Base-by-base conservation (phyloP, 2,797 vertebrate genomes). In the Microhierax caerulescens region DNA sequence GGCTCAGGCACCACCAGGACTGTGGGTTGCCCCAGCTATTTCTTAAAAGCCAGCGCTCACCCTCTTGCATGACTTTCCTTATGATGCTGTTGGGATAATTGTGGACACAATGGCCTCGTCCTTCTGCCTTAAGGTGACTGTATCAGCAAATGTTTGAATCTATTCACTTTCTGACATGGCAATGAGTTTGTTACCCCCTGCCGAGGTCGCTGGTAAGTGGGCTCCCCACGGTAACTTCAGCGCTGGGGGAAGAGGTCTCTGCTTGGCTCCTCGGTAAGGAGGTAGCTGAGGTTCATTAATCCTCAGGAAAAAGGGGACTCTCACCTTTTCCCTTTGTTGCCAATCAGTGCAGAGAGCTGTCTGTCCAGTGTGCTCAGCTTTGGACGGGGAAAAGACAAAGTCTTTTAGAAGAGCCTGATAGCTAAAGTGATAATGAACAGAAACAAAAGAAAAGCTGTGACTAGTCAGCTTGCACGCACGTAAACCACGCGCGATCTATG, bases 391-490 rank as follows among this genome's bases (percentile, higher is more conserved):
- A 54, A 78, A 36, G 53, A 48, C 48, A 79, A 9, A 85, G 39
- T 30, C 45, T 41, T 72, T n/a, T 13, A 30, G 43, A 51, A 70
- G 34, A 68, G 48, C n/a, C n/a, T 74, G 39, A 21, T 16, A 48
- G 60, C 16, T 39, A 22, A 48, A 77, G 48, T 11, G 2, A 19
- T 75, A 36, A 68, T 45, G 34, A 60, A 72, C 34, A 74, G 60
- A 48, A 65, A 47, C 1, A 1, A 69, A 85, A 1, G 15, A 47
- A 61, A 73, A 85, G 27, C 36, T 83, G 34, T 54, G 51, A 39
- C n/a, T 43, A 15, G 30, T 34, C 72, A 68, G 5, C 9, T 82
- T 69, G 11, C 10, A 16, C 2, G 13, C 45, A 27, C 0, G 0
- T 64, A 48, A 37, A 65, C 1, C 23, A 24, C 22, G 18, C 36